Conservation (phyloP, 2,888 invertebrate genomes). For the Chloroclystis v-ata region DNA sequence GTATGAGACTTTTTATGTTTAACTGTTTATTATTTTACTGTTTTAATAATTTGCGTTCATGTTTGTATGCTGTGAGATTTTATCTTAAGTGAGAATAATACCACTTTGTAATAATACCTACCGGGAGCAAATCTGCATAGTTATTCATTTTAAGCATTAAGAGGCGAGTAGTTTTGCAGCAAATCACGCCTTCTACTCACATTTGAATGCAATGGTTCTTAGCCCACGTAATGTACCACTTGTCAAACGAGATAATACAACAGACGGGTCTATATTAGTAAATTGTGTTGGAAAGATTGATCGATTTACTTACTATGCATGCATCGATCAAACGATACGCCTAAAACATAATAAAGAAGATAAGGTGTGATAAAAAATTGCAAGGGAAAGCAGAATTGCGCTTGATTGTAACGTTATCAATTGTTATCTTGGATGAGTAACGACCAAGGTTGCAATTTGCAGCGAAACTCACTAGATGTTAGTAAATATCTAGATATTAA, state of each 20-base stretch:
- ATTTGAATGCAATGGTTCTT: conserved; percentile 52
- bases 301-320: conserved; percentile 27
- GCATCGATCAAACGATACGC: conserved; percentile 24
- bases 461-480: not conserved
- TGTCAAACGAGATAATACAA: conserved; percentile 36
- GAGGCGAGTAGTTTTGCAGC: conserved; percentile 46
- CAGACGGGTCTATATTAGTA: conserved; percentile 15
- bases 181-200: conserved; percentile 51
- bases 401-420: conserved; percentile 26
- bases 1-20: no score
- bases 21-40: no score
- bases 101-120: no score
- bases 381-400: conserved; percentile 26
- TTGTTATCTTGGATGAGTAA: conserved; percentile 20
- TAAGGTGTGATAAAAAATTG: conserved; percentile 27
- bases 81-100: no score
- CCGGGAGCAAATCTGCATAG: conserved; percentile 4
- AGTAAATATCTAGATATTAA: no score
- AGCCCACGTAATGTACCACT: conserved; percentile 66
- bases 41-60: no score
- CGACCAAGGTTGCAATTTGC: conserved; percentile 11
- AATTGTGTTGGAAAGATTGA: conserved; percentile 32
- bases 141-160: conserved; percentile 40
- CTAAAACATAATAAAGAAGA: conserved; percentile 24
- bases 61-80: no score